phyloP scores from a whole-genome alignment of 2,797 vertebrate species.

The Tinamus major region DNA sequence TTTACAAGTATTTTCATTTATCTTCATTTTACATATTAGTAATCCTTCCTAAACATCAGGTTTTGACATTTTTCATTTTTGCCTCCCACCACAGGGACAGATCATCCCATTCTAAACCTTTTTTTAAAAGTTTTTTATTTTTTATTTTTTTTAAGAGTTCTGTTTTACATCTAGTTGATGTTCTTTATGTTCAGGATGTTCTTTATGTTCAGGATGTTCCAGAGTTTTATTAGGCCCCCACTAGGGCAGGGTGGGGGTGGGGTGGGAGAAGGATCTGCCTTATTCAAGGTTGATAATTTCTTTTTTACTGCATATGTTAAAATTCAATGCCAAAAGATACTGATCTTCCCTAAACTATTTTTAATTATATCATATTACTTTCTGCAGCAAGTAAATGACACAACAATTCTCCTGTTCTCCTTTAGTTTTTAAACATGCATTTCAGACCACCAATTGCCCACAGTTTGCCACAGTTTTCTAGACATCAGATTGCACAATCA shows the following conservation, averaged over 20 bases:
- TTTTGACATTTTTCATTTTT: conserved; percentile 27
- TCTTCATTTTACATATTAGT: conserved; percentile 32
- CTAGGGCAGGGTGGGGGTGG: background rate
- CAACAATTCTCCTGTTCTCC: background rate
- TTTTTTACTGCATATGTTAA: conserved; percentile 67
- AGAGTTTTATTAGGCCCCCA: conserved; percentile 51
- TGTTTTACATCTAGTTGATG: conserved; percentile 66
- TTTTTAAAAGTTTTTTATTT: background rate
- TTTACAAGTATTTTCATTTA: conserved; percentile 17
- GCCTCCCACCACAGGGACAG: conserved; percentile 36
- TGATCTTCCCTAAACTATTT: conserved; percentile 66
- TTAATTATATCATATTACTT: conserved; percentile 55
- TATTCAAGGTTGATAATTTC: conserved; percentile 38
- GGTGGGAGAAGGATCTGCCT: background rate
- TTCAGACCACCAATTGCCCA: background rate
- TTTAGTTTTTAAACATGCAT: conserved; percentile 19
- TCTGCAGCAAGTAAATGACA: conserved; percentile 17
- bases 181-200: conserved; percentile 25
- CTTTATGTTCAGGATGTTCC: conserved; percentile 33
- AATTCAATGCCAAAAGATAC: conserved; percentile 73
- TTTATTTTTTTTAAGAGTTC: conserved; percentile 20
- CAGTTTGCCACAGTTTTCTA: conserved; percentile 8
- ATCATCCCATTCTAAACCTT: conserved; percentile 18
- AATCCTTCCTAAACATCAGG: conserved; percentile 35
- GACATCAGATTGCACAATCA: background rate